These are phyloP conservation scores for Todiramphus saurophagus DNA, from an alignment of 2,113 vertebrate species.

Conservation along the genomic window DNA sequence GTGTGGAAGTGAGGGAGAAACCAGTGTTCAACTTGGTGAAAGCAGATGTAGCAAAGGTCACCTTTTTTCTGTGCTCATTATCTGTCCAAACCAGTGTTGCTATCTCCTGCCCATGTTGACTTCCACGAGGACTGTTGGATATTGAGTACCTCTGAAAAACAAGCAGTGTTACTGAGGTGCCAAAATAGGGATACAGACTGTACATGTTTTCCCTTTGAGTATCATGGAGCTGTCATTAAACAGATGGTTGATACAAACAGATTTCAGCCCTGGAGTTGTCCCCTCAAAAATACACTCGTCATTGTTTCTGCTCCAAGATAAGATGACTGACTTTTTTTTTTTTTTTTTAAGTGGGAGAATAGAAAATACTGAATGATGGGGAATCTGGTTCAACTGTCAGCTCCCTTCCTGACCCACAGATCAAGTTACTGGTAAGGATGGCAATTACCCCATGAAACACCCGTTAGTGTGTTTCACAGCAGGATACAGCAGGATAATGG, in stretches of 20 bases:
- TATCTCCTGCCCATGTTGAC: neutral
- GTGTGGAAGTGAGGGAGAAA: neutral
- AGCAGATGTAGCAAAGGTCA: neutral
- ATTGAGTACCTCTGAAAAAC: neutral
- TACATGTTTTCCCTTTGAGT: neutral
- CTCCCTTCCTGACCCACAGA: neutral
- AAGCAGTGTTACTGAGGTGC: neutral
- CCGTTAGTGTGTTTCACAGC: neutral
- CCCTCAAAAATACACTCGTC: neutral
- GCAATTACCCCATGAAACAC: neutral
- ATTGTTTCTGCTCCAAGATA: neutral
- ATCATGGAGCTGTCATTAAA: neutral
- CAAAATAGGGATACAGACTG: neutral
- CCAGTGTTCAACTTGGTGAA: neutral
- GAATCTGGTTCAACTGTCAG: neutral
- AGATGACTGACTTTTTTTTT: neutral
- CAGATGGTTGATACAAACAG: neutral
- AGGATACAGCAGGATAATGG: neutral
- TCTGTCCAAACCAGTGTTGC: neutral
- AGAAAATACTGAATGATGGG: neutral
- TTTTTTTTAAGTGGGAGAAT: neutral
- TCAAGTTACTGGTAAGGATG: neutral
- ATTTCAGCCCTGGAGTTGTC: neutral
- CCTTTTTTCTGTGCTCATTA: neutral
- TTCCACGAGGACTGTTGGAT: neutral